phyloP scores from a whole-genome alignment of 2,797 vertebrate genomes.

The Bovichtus variegatus region DNA sequence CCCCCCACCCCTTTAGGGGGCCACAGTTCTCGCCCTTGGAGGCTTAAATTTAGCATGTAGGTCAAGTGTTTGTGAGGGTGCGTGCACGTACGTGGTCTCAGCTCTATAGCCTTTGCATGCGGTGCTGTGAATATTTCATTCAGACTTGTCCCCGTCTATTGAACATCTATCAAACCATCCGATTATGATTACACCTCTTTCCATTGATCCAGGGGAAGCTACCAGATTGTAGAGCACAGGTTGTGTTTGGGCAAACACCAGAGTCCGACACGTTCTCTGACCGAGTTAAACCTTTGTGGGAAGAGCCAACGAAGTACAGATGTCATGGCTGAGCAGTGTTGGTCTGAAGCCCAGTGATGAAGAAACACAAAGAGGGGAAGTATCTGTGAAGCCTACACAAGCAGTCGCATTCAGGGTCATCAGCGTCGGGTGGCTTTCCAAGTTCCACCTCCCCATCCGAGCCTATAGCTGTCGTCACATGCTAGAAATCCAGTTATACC shows the following conservation, averaged over 20 bases:
- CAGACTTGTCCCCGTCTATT: too few species aligned
- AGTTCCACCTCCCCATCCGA: background rate
- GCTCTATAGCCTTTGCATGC: background rate
- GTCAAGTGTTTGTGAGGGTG: too few species aligned
- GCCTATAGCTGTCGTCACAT: background rate
- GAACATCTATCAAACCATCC: background rate
- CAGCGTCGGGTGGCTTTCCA: background rate
- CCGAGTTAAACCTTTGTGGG: slow-evolving; percentile 3
- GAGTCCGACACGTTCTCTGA: background rate
- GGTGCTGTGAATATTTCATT: background rate
- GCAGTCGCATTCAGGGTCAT: background rate
- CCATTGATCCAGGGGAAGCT: slow-evolving; percentile 5
- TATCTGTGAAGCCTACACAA: background rate
- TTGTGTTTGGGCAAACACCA: background rate
- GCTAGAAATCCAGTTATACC: background rate
- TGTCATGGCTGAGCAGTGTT: background rate
- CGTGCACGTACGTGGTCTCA: too few species aligned
- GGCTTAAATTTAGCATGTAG: too few species aligned
- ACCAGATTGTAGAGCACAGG: background rate
- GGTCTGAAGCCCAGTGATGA: background rate
- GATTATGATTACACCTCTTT: slow-evolving; percentile 12
- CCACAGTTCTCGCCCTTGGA: too few species aligned
- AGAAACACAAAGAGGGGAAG: background rate
- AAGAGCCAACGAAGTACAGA: background rate
- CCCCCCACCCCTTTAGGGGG: too few species aligned